Base-by-base conservation (phyloP, 2,113 vertebrate genomes). In the Centropristis striata region DNA sequence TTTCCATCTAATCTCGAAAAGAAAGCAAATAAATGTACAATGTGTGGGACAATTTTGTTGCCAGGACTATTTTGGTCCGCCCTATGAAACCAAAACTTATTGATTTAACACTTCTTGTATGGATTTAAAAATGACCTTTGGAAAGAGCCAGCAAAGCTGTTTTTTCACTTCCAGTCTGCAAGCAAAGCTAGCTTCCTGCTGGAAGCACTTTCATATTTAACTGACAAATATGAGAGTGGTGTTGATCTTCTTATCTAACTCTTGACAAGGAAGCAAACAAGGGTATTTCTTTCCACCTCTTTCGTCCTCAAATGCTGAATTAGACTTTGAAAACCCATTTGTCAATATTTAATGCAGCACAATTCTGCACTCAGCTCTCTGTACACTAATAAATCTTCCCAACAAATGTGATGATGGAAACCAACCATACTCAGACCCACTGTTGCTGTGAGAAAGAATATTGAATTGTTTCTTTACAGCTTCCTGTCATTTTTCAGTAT, bases 401-500 rank as follows among this genome's bases (percentile, higher is more conserved):
- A 60, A 44, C 27, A 49, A 54, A 68, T 18, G 32, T 36, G 25
- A 28, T 8, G 28, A 53, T 61, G 39, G 23, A 77, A 66, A 44
- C n/a, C 28, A 53, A 69, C 11, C 68, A 59, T 54, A 63, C 28
- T 80, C 60, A 58, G 81, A 85, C 75, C 74, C 70, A 49, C 58
- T 84, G 80, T 68, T 80, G 75, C 57, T 27, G 77, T 69, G 25
- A 84, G 39, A 54, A 75, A 78, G 73, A 88, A 67, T 80, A 86
- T 81, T 85, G 60, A 81, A 91, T 85, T 87, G 83, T 86, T 81
- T 89, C 75, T 90, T 87, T 87, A 88, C 75, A 85, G 81, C 84
- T 88, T 80, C 80, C 60, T 20, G 86, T 88, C 84, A 92, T 88
- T 88, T 88, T 78, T 89, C 82, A 89, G 84, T 70, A 84, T 92